Percentiles rank a stretch among this genome's conserved stretches.
These are phyloP conservation scores for Gymnorhina tibicen DNA, from an alignment of 2,113 vertebrate species.

Conservation along the genomic window DNA sequence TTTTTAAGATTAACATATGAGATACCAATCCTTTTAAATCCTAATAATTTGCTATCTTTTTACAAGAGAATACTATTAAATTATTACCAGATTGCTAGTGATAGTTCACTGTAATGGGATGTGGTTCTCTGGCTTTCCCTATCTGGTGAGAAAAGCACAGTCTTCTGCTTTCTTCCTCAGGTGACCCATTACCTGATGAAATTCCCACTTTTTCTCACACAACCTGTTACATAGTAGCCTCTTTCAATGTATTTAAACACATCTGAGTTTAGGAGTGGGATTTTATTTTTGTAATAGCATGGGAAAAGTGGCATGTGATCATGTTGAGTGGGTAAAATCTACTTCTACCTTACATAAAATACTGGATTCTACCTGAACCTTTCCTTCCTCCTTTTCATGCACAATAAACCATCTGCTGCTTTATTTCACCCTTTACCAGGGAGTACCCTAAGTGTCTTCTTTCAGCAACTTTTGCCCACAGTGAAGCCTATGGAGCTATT, in stretches of 20 bases:
- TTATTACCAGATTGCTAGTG: neutral
- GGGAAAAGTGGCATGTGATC: neutral
- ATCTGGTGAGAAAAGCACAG: neutral
- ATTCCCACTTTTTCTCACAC: neutral
- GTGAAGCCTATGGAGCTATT: neutral
- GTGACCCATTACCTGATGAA: neutral
- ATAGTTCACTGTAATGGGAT: neutral
- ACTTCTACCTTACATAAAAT: neutral
- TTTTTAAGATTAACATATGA: neutral
- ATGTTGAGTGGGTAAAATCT: neutral
- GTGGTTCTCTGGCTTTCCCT: neutral
- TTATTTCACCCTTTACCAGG: neutral
- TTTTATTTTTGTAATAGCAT: neutral
- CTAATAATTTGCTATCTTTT: neutral
- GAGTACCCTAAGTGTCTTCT: neutral
- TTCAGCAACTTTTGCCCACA: neutral
- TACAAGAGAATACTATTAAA: neutral
- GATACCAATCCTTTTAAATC: neutral
- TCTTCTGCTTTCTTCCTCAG: neutral
- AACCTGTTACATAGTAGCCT: neutral
- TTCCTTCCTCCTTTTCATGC: neutral
- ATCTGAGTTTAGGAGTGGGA: neutral
- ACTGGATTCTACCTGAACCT: neutral
- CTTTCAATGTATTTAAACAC: neutral
- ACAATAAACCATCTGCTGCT: neutral